phyloP scores from a whole-genome alignment of 2,113 vertebrate genomes.

The Ceuthmochares aereus region DNA sequence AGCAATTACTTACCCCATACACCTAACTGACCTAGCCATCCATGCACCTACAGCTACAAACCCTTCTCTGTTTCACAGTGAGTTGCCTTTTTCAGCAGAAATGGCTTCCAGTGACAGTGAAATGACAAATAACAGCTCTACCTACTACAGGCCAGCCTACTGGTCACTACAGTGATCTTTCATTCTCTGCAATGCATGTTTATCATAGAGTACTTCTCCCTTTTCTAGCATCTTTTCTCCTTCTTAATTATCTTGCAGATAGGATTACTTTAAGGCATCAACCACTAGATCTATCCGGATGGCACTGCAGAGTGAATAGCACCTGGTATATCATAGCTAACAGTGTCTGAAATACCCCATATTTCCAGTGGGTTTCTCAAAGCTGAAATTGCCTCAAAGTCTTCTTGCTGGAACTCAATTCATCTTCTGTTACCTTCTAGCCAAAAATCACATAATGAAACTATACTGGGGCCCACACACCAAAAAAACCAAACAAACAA shows the following conservation, averaged over 20 bases:
- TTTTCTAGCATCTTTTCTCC: neutral
- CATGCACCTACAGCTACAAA: neutral
- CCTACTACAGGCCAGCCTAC: neutral
- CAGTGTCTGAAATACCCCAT: neutral
- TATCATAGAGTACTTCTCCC: neutral
- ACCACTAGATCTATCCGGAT: no score
- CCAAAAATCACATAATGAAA: neutral
- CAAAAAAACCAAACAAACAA: neutral
- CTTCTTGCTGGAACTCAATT: neutral
- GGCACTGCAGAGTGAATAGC: neutral
- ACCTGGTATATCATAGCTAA: neutral
- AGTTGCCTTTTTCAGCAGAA: neutral
- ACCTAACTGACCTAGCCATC: neutral
- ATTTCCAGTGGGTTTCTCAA: neutral
- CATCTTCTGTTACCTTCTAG: neutral
- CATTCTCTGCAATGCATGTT: neutral
- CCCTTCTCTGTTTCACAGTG: accelerated
- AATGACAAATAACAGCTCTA: no score
- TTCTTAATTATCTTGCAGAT: neutral
- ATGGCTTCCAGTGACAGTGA: neutral
- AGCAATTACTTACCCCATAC: neutral
- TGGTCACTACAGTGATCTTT: neutral
- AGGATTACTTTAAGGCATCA: neutral
- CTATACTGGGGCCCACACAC: neutral
- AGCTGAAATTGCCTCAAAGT: neutral